A percentile compares a stretch with the other conserved stretches of the same genome.
Evolutionary conservation across 2,888 invertebrate genomes (phyloP).

Genomic region (Aromia moschata): DNA sequence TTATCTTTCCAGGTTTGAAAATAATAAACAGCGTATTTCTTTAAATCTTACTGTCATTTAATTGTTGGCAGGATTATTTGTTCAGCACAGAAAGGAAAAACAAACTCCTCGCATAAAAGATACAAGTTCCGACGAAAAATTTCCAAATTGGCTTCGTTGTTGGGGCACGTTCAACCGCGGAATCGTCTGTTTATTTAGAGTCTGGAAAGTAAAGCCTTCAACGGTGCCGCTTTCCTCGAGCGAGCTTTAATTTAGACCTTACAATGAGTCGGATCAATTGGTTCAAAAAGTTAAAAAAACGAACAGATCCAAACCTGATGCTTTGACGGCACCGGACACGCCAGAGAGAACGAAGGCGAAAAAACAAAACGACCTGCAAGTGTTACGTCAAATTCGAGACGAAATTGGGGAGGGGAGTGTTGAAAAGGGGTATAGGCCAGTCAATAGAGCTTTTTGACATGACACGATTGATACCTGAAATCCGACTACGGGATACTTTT

Average conservation of each 20-base stretch:
- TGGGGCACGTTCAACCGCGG: neutral
- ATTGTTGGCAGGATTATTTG: too few species aligned
- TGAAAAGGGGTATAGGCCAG: conserved; percentile 8
- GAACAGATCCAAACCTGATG: conserved; percentile 1
- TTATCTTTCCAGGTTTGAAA: too few species aligned
- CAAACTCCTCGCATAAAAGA: too few species aligned
- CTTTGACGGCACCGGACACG: neutral
- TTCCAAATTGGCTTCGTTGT: neutral
- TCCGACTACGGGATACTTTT: too few species aligned
- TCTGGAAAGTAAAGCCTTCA: neutral
- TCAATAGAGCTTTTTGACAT: too few species aligned
- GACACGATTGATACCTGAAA: too few species aligned
- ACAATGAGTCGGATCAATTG: neutral
- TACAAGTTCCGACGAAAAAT: too few species aligned
- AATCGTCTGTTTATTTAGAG: neutral
- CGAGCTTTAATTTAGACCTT: neutral
- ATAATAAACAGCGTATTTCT: too few species aligned
- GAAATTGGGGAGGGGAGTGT: conserved; percentile 38
- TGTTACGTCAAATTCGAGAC: conserved; percentile 28
- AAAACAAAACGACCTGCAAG: conserved; percentile 30
- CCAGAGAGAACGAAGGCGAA: conserved; percentile 13
- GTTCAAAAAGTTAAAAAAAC: neutral
- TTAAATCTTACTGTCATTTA: too few species aligned
- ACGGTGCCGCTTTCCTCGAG: neutral
- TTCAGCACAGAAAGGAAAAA: too few species aligned